Conservation (phyloP, 2,113 vertebrate species). For the Origma solitaria region DNA sequence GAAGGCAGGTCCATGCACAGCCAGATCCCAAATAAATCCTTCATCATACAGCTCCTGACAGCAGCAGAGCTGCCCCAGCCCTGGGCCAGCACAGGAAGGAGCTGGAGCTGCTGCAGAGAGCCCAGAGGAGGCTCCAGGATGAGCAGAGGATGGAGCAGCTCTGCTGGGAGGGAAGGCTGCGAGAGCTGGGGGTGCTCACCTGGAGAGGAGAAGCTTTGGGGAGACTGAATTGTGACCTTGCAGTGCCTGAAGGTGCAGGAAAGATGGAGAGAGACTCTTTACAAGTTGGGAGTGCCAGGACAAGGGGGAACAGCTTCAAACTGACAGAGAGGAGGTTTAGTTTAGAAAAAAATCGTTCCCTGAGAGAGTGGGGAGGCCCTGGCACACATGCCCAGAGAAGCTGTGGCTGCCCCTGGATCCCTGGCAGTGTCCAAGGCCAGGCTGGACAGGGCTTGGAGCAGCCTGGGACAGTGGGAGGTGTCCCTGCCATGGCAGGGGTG, state of each 20-base stretch:
- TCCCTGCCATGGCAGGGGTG: neutral
- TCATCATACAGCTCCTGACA: neutral
- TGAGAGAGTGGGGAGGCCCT: neutral
- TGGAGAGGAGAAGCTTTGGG: neutral
- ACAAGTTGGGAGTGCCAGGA: accelerated
- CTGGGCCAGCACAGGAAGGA: neutral
- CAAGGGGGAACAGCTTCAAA: neutral
- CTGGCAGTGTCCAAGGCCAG: neutral
- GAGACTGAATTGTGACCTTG: accelerated
- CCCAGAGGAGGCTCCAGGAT: neutral
- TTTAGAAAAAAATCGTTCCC: neutral
- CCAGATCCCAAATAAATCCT: neutral
- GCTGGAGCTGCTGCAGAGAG: too few species aligned
- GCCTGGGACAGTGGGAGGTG: neutral
- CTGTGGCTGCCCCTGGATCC: neutral
- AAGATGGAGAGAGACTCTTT: accelerated
- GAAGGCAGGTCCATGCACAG: neutral
- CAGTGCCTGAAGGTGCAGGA: accelerated
- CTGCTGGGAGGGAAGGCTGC: too few species aligned
- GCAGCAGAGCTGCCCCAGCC: neutral
- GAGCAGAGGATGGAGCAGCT: too few species aligned
- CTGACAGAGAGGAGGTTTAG: neutral
- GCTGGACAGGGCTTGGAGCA: neutral
- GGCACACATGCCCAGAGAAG: neutral
- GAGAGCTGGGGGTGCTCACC: too few species aligned